Base-by-base conservation (phyloP, 2,888 invertebrate species). In the Drosophila austrosaltans region DNA sequence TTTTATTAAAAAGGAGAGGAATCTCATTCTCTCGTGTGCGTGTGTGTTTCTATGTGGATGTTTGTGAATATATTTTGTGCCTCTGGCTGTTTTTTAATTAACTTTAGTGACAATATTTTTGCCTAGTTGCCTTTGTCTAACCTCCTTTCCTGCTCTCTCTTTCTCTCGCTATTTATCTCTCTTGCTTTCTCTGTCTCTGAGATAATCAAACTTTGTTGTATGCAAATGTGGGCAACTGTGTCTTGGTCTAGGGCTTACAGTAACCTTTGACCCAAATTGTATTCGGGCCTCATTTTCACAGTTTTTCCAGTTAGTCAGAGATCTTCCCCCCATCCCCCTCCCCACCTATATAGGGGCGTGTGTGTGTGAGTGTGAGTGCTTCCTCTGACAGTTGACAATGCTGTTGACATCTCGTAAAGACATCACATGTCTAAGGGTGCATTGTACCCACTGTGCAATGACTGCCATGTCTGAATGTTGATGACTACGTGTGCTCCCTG, bases 101-200 rank as follows among this genome's bases (percentile, higher is more conserved):
- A 86, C 89, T 86, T 86, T 86, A 88, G 85, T 86, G 87, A 86
- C 89, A 86, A 89, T 87, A 89, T 88, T 86, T 82, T 57, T 77
- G 81, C 86, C 68, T 81, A 76, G 69, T 68, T 76, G 87, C 71
- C 64, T 65, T 76, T 36, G 57, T 53, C 25, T 36, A 36, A 36
- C 36, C 36, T 36, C 8, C 10, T 36, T 10, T 2, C 69, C 53
- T 28, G 44, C 64, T 39, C 53, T 36, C 20, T 42, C 20, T 10
- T 59, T 40, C 39, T 39, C 30, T 20, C 20, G 8, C 36, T 36
- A 36, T 36, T 36, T 36, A 36, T 20, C n/a, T 42, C 12, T 12
- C 12, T 12, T 12, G 10, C n/a, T n/a, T 12, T 20, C 32, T 30
- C 28, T n/a, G 42, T 16, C 58, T 48, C 63, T 66, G 65, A 75